phyloP scores from a whole-genome alignment of 2,113 vertebrate genomes.

The Lamprologus lemairii region DNA sequence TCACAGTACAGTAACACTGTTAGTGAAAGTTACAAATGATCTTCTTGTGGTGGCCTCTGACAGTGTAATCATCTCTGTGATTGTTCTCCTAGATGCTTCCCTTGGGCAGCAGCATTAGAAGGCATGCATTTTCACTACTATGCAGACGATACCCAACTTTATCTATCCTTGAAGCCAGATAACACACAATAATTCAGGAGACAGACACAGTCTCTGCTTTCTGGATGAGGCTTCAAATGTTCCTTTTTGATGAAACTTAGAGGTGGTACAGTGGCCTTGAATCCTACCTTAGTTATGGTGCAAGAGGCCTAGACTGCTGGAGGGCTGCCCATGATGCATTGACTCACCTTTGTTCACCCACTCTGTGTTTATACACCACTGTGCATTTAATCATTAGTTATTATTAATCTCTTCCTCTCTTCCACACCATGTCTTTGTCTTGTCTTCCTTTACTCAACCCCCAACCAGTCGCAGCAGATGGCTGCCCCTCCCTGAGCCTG shows the following conservation, averaged over 20 bases:
- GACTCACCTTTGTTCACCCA: background rate
- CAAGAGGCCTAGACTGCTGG: background rate
- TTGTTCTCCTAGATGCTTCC: background rate
- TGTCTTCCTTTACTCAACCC: background rate
- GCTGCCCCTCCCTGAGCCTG: background rate
- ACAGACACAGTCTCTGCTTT: background rate
- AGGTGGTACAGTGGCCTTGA: background rate
- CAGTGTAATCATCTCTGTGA: background rate
- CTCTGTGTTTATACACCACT: background rate
- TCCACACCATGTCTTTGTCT: background rate
- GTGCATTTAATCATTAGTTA: background rate
- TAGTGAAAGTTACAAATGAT: background rate
- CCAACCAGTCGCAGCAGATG: background rate
- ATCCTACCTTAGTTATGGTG: background rate
- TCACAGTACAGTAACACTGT: background rate
- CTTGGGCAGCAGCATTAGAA: background rate
- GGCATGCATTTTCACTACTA: background rate
- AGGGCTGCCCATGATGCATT: background rate
- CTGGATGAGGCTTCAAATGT: background rate
- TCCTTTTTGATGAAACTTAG: background rate
- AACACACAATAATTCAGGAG: background rate
- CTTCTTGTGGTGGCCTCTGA: background rate
- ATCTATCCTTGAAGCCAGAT: background rate
- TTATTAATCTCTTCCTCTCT: background rate
- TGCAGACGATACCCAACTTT: background rate